phyloP scores from a whole-genome alignment of 2,113 vertebrate genomes.

The Morphnarchus princeps region DNA sequence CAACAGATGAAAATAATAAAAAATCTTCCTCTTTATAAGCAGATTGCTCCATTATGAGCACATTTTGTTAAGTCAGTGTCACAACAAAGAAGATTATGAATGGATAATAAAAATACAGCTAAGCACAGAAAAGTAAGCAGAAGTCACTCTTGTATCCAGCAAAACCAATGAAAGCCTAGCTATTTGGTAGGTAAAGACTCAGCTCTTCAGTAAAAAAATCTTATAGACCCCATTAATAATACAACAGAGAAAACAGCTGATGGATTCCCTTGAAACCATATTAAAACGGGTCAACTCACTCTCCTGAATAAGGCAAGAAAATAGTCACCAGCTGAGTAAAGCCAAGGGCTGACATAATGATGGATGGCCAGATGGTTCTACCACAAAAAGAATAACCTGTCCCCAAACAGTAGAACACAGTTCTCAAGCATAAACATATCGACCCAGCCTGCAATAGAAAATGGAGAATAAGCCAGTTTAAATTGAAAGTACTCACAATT shows the following conservation, averaged over 20 bases:
- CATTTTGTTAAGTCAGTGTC: neutral
- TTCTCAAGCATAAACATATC: neutral
- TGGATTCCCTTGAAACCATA: neutral
- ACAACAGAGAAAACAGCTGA: neutral
- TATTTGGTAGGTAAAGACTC: neutral
- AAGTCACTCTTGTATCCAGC: neutral
- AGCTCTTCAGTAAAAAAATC: neutral
- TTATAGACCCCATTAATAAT: neutral
- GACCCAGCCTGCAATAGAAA: neutral
- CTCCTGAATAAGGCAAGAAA: slow-evolving; percentile 24
- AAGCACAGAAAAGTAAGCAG: neutral
- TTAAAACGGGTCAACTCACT: neutral
- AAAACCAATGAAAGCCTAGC: neutral
- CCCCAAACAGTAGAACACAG: neutral
- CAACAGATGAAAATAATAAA: neutral
- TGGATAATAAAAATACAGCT: neutral
- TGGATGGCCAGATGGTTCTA: slow-evolving; percentile 25
- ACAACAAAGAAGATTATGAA: neutral
- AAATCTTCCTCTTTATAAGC: neutral
- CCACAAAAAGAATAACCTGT: neutral
- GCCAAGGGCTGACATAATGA: slow-evolving; percentile 37
- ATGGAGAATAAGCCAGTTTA: neutral
- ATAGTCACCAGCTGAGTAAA: slow-evolving; percentile 53
- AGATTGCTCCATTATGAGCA: neutral
- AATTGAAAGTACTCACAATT: neutral